Conservation (phyloP, 2,888 invertebrate species). For the Volucella zonaria region DNA sequence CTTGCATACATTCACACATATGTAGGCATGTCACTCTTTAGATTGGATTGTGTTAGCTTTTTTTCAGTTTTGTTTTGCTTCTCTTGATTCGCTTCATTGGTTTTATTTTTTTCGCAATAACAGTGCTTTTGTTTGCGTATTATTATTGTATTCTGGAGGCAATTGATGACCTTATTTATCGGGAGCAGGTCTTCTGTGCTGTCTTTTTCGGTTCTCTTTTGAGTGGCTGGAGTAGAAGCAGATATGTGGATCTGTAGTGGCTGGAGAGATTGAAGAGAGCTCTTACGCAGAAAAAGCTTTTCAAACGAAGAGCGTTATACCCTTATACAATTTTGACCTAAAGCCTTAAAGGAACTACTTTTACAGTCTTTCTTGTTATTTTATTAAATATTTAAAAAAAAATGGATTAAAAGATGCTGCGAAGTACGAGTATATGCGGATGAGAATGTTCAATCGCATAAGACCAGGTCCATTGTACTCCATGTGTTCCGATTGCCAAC, state of each 20-base stretch:
- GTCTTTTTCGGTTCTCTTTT: conserved; percentile 13
- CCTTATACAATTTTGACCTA: conserved; percentile 32
- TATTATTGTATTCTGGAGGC: conserved; percentile 29
- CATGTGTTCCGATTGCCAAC: too few species aligned
- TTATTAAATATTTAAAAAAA: too few species aligned
- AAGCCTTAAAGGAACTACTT: conserved; percentile 36
- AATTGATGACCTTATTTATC: conserved; percentile 60
- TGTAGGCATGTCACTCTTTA: neutral
- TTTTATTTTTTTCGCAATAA: conserved; percentile 40
- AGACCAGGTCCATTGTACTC: too few species aligned
- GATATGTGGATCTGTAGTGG: conserved; percentile 15
- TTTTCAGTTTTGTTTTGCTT: conserved; percentile 44
- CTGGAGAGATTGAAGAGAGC: conserved; percentile 22
- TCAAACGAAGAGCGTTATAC: conserved; percentile 26
- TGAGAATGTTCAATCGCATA: too few species aligned
- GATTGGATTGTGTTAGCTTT: conserved; percentile 17
- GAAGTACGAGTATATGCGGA: too few species aligned
- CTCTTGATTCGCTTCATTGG: conserved; percentile 58
- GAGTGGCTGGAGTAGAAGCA: conserved; percentile 7
- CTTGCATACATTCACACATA: neutral
- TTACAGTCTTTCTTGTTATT: too few species aligned
- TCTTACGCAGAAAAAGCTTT: conserved; percentile 41
- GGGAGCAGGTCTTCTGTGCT: conserved; percentile 32
- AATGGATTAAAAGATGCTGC: too few species aligned
- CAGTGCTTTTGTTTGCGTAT: conserved; percentile 53